These are phyloP conservation scores for Diadophis punctatus DNA, from an alignment of 2,113 vertebrate species.

Conservation along the genomic window DNA sequence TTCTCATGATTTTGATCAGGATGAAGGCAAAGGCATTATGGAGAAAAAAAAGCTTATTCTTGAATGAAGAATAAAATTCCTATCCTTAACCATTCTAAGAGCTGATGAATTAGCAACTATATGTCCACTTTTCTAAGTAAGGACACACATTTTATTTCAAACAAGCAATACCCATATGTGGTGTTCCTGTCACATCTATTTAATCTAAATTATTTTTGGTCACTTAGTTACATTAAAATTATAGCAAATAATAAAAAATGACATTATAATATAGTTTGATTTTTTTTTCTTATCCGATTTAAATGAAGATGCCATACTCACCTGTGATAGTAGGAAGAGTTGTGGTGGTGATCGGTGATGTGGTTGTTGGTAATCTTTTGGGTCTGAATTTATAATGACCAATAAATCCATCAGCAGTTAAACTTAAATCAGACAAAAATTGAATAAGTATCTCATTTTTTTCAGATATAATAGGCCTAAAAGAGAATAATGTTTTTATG, in stretches of 20 bases:
- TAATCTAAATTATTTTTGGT: background rate
- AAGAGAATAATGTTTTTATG: conserved; percentile 32
- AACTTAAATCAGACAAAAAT: conserved; percentile 95
- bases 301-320: conserved; percentile 66
- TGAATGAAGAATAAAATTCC: background rate
- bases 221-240: background rate
- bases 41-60: background rate
- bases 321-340: conserved; percentile 74
- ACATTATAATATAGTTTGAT: background rate
- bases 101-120: background rate
- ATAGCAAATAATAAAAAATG: background rate
- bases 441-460: conserved; percentile 92
- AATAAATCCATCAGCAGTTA: conserved; percentile 96
- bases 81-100: background rate
- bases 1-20: background rate
- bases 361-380: conserved; percentile 82
- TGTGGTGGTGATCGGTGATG: conserved; percentile 73
- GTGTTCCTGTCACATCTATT: background rate
- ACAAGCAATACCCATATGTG: background rate
- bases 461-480: conserved; percentile 90
- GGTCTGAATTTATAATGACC: conserved; percentile 95
- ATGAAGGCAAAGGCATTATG: background rate
- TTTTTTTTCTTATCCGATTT: conserved; percentile 4
- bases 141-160: background rate
- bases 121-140: background rate